These are phyloP conservation scores for Pseudocheirus occidentalis DNA, from an alignment of 2,797 vertebrate species.

Conservation along the genomic window DNA sequence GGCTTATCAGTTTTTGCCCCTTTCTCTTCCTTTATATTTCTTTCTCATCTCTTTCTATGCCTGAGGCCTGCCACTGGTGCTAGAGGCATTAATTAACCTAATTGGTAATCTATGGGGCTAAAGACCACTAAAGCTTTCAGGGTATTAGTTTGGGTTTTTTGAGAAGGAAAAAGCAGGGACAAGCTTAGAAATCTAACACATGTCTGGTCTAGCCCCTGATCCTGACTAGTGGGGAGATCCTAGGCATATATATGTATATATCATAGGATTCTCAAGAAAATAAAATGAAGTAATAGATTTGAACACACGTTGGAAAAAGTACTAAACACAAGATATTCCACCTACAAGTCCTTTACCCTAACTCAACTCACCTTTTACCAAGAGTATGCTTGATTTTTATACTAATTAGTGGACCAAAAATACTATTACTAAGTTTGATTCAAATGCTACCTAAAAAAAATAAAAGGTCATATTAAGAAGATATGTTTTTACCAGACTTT, in stretches of 20 bases:
- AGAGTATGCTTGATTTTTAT: constrained; percentile 1
- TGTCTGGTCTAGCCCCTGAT: not conserved
- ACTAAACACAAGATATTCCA: not conserved
- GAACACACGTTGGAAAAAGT: constrained; percentile 16
- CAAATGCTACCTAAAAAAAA: constrained; percentile 28
- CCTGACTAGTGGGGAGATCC: not conserved
- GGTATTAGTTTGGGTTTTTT: not conserved
- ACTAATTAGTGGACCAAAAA: not conserved
- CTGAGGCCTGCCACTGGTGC: not conserved
- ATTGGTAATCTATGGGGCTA: not conserved
- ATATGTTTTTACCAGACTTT: constrained; percentile 10
- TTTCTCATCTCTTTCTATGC: not conserved
- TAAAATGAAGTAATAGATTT: constrained; percentile 35
- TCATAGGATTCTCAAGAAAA: constrained; percentile 28
- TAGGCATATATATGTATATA: no score
- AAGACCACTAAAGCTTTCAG: not conserved
- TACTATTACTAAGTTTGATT: not conserved
- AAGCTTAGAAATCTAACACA: not conserved
- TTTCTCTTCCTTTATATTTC: not conserved
- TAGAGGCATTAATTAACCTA: not conserved
- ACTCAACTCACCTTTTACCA: not conserved
- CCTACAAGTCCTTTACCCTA: not conserved
- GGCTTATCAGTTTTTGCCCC: not conserved
- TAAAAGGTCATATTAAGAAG: constrained; percentile 7
- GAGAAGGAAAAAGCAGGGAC: not conserved